Evolutionary conservation across 2,797 vertebrate genomes (phyloP), one percentile per base, ranked within the genome.

Genomic region (Harpagifer antarcticus): DNA sequence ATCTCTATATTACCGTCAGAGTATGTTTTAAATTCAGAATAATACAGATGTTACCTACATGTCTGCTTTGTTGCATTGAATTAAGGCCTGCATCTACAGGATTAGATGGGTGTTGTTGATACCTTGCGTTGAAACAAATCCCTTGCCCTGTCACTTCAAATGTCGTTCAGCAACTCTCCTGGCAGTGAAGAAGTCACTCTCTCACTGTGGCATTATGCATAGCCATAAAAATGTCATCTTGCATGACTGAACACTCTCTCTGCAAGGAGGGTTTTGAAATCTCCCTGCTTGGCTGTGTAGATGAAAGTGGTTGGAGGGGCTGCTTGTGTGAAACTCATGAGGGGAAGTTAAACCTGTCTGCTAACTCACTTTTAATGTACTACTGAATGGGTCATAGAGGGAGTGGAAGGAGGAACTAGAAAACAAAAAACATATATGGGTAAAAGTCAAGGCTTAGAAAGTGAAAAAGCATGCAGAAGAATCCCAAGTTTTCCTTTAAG

Each of bases 201-300:
- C 76, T 88, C 20, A 6, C 76, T 13, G 67, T 42, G 68, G 72
- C 85, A 85, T 91, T 86, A 89, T 85, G 80, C 82, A 62, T 60
- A 67, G 74, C 81, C 79, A 62, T 93, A 92, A 89, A 93, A 88
- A 78, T 78, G 90, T 81, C 87, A 83, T 73, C 78, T 63, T 44
- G 64, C 74, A 82, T 89, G 89, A 91, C 55, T 81, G 85, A 87
- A 65, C 79, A 5, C 82, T 71, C 65, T 47, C 54, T 78, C 63
- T 64, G 48, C 72, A 66, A 42, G 42, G 49, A 53, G 68, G 68
- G 67, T 63, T 78, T 48, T 33, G 47, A 83, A 75, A 76, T 86
- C 82, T 86, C 75, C 56, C 53, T 44, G 57, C 83, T 85, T 63
- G 69, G 72, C 66, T 50, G 53, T 82, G 80, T 19, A 61, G 80